A percentile compares a stretch with the other conserved stretches of the same genome.
Evolutionary conservation across 2,797 vertebrate species (phyloP).

Genomic region (Centropyge bicolor): DNA sequence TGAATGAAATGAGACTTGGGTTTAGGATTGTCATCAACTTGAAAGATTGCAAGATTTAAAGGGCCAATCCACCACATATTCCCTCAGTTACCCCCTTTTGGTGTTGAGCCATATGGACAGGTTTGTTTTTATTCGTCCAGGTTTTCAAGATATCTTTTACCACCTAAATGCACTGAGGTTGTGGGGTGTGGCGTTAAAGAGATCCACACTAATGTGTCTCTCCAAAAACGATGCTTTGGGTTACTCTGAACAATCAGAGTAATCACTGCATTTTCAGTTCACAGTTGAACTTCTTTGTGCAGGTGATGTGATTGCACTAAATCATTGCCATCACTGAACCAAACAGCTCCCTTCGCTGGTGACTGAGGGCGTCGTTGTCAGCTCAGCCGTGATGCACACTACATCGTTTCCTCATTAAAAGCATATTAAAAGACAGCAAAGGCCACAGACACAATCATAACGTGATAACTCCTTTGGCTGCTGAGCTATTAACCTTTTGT

Average conservation of each 20-base stretch:
- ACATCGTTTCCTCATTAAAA: neutral
- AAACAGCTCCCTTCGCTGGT: neutral
- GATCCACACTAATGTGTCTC: no score
- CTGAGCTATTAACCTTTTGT: neutral
- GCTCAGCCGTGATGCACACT: neutral
- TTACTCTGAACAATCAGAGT: no score
- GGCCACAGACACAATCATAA: neutral
- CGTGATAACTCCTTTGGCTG: neutral
- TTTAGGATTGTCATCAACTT: neutral
- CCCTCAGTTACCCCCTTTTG: neutral
- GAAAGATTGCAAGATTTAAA: neutral
- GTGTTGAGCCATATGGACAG: neutral
- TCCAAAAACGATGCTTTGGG: no score
- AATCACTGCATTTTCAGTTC: no score
- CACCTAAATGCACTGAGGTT: no score
- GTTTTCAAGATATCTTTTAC: neutral
- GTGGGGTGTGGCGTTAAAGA: no score
- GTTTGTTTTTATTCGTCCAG: neutral
- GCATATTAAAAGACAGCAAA: neutral
- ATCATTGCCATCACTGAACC: neutral
- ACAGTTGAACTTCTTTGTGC: neutral
- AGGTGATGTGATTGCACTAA: neutral
- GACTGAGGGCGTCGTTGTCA: no score
- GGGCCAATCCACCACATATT: no score
- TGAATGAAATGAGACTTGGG: neutral